phyloP scores from a whole-genome alignment of 2,888 invertebrate species.

The Chesias legatella region DNA sequence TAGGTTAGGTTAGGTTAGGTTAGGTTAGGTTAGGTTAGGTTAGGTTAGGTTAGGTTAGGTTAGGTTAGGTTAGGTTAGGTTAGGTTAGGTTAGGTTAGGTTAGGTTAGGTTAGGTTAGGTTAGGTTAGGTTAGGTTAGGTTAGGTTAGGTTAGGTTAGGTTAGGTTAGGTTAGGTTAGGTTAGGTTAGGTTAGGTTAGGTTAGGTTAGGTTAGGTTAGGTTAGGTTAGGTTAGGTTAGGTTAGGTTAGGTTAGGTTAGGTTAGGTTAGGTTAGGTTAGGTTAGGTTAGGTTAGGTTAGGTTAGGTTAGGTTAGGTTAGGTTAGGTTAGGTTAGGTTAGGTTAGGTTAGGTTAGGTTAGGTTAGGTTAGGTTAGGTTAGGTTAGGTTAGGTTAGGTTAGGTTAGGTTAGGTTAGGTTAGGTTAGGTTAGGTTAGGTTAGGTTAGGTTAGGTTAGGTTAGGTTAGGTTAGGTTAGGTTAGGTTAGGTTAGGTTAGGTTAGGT shows the following conservation, averaged over 20 bases:
- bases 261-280: conserved; percentile 10
- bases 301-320: conserved; percentile 12
- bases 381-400: conserved; percentile 10
- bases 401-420: conserved; percentile 8
- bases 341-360: conserved; percentile 12
- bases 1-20: conserved; percentile 8
- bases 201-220: conserved; percentile 2
- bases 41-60: conserved; percentile 8
- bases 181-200: conserved; percentile 1
- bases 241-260: conserved; percentile 8
- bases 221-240: conserved; percentile 8
- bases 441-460: conserved; percentile 23
- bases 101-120: conserved; percentile 8
- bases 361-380: conserved; percentile 12
- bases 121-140: conserved; percentile 8
- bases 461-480: conserved; percentile 15
- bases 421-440: conserved; percentile 9
- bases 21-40: conserved; percentile 8
- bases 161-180: conserved; percentile 3
- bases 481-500: conserved; percentile 10
- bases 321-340: conserved; percentile 12
- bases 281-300: conserved; percentile 12
- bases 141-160: conserved; percentile 8
- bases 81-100: conserved; percentile 8
- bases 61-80: conserved; percentile 8